These are phyloP conservation scores for Pandemis heparana DNA, from an alignment of 2,888 invertebrate genomes.

Conservation along the genomic window DNA sequence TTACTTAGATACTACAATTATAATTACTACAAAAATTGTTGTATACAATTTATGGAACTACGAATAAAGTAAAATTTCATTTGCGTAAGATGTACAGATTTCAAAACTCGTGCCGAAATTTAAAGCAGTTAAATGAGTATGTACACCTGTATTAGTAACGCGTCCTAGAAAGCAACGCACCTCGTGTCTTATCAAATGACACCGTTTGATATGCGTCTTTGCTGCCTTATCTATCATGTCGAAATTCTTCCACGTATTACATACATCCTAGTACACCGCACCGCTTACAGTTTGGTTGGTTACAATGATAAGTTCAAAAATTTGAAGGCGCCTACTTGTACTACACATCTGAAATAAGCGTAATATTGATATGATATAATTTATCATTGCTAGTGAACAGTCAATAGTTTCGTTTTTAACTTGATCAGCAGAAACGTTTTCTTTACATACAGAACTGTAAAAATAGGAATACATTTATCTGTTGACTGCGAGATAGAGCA, in stretches of 20 bases:
- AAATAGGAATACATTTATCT: constrained; percentile 36
- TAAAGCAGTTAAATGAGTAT: constrained; percentile 40
- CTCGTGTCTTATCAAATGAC: constrained; percentile 81
- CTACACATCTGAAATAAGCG: background rate
- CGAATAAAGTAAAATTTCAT: too few relatives aligned
- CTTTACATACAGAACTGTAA: background rate
- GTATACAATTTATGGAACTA: too few relatives aligned
- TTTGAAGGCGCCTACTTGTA: background rate
- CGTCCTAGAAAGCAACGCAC: constrained; percentile 76
- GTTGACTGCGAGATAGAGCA: constrained; percentile 61
- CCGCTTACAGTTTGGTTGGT: constrained; percentile 14
- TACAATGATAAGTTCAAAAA: constrained; percentile 20
- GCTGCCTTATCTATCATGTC: constrained; percentile 81
- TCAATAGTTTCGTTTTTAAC: background rate
- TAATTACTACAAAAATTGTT: too few relatives aligned
- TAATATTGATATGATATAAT: background rate
- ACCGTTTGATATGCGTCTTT: constrained; percentile 81
- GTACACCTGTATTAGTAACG: constrained; percentile 56
- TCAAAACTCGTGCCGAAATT: background rate
- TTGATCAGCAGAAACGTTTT: background rate
- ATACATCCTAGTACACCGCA: constrained; percentile 53
- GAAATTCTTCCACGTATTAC: constrained; percentile 83
- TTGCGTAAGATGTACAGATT: too few relatives aligned
- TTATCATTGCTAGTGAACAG: background rate
- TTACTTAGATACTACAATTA: too few relatives aligned